Evolutionary conservation across 2,888 invertebrate genomes (phyloP).

Genomic region (Erynnis tages): DNA sequence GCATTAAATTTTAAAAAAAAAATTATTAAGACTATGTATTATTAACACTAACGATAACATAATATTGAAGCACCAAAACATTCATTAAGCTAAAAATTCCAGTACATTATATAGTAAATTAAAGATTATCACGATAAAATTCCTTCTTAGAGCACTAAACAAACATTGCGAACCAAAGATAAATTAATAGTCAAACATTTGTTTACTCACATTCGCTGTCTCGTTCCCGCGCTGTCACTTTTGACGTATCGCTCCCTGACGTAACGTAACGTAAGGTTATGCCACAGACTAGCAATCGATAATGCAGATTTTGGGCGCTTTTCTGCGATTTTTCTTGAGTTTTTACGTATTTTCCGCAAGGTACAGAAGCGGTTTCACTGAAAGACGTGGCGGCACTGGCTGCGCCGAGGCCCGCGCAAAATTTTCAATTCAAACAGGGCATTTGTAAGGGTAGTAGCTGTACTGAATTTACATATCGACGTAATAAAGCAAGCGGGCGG

Average conservation of each 20-base stretch:
- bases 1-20: no score
- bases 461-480: constrained; percentile 80
- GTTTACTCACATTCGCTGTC: constrained; percentile 48
- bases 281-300: constrained; percentile 5
- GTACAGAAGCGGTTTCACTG: constrained; percentile 67
- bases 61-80: no score
- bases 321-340: neutral
- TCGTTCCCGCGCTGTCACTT: constrained; percentile 57
- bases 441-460: constrained; percentile 81
- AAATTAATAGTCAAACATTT: no score
- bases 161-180: no score
- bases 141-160: no score
- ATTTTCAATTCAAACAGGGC: constrained; percentile 81
- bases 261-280: constrained; percentile 41
- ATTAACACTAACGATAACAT: no score
- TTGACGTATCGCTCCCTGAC: constrained; percentile 67
- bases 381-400: constrained; percentile 78
- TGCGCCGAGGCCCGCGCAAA: constrained; percentile 68
- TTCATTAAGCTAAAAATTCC: no score
- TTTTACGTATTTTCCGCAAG: constrained; percentile 14
- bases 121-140: no score
- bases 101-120: no score
- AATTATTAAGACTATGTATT: no score
- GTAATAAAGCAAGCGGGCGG: constrained; percentile 76
- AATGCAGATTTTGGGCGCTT: neutral